These are phyloP conservation scores for Penelope pileata DNA, from an alignment of 2,113 vertebrate species.

Conservation along the genomic window DNA sequence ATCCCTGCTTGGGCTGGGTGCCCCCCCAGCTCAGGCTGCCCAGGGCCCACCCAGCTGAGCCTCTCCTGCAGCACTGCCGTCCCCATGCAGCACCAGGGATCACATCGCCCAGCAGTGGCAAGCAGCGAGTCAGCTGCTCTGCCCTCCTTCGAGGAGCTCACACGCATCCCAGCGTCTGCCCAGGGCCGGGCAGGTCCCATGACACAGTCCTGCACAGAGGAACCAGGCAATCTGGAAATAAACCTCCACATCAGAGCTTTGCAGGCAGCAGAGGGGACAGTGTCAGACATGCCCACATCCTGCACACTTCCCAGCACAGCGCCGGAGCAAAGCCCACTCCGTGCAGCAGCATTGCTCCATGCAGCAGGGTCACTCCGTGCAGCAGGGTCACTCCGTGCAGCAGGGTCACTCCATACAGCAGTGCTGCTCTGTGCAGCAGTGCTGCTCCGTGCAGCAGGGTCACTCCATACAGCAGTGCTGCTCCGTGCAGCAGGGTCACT, in stretches of 20 bases:
- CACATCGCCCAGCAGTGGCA: neutral
- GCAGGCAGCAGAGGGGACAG: neutral
- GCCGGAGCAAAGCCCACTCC: neutral
- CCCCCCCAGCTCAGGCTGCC: too few relatives aligned
- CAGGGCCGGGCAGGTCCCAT: neutral
- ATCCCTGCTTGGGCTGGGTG: neutral
- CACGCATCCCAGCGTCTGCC: neutral
- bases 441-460: neutral
- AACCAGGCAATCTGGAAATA: neutral
- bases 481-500: neutral
- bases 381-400: too few relatives aligned
- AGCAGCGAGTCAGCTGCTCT: neutral
- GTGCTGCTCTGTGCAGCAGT: constrained; percentile 11
- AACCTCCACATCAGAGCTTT: neutral
- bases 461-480: neutral
- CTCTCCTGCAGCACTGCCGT: neutral
- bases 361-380: neutral
- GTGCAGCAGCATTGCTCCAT: constrained; percentile 12
- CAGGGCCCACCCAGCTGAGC: neutral
- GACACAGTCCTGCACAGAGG: neutral
- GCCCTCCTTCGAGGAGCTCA: neutral
- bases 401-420: too few relatives aligned
- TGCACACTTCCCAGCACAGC: neutral
- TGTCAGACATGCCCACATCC: accelerated
- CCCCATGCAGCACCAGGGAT: neutral